phyloP scores from a whole-genome alignment of 2,888 invertebrate species.

The Sylvicola cinctus region DNA sequence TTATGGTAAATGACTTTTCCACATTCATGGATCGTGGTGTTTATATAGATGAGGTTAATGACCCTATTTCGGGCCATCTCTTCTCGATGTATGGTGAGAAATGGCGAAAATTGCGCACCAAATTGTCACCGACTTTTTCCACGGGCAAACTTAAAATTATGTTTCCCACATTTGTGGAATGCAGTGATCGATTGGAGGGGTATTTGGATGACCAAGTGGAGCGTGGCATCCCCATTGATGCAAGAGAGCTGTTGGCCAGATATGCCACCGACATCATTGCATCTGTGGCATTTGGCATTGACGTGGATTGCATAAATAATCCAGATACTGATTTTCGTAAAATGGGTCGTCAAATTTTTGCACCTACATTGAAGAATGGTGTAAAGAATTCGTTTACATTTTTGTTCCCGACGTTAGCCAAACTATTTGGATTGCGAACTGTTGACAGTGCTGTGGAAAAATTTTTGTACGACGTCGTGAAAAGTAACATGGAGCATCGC shows the following conservation, averaged over 20 bases:
- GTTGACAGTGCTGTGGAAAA: slow-evolving; percentile 8
- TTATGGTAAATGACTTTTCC: background rate
- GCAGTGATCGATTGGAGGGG: too few species aligned
- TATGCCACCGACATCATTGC: too few species aligned
- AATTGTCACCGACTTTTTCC: too few species aligned
- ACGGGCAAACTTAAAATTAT: too few species aligned
- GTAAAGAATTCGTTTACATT: background rate
- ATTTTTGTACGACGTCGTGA: slow-evolving; percentile 21
- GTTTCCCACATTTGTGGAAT: slow-evolving; percentile 28
- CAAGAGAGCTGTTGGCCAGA: too few species aligned
- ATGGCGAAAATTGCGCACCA: slow-evolving; percentile 42
- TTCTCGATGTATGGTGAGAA: slow-evolving; percentile 33
- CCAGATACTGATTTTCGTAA: too few species aligned
- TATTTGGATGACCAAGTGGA: too few species aligned
- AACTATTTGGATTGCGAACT: slow-evolving; percentile 7
- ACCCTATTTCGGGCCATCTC: slow-evolving; percentile 37
- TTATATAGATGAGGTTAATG: slow-evolving; percentile 36
- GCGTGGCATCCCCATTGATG: too few species aligned
- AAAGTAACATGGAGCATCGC: slow-evolving; percentile 22
- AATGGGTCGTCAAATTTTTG: too few species aligned
- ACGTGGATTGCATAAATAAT: too few species aligned
- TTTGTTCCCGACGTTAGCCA: too few species aligned
- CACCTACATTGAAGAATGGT: background rate
- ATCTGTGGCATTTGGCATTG: too few species aligned
- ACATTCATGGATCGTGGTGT: slow-evolving; percentile 12